Base-by-base conservation (phyloP, 1,140 invertebrate genomes). In the Cyrtorhinus lividipennis region DNA sequence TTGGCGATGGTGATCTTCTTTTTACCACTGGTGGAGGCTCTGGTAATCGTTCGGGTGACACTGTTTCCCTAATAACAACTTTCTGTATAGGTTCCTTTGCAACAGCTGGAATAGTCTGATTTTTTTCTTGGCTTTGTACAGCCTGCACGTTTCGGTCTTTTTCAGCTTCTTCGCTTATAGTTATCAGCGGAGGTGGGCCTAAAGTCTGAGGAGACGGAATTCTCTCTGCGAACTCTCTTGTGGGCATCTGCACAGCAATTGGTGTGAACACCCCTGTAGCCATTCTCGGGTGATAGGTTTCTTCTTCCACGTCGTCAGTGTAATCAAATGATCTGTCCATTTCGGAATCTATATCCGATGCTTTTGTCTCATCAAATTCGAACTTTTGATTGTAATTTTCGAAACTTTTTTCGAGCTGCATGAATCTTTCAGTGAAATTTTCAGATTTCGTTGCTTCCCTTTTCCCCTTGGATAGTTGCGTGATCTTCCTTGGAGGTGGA, bases 221-320 rank as follows among this genome's bases (percentile, higher is more conserved):
- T 22, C 10, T 53, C 20, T 53, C 48, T 12, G 48, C 48, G 18
- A 53, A 53, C 20, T 53, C 48, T 20, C 48, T 12, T 5, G 48
- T 15, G 5, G 48, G 48, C 12, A 53, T 5, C 46, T 57, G 20
- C 26, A 46, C 59, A 20, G 15, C 22, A 12, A 48, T 30, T 26
- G 48, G 24, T 8, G 46, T 61, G 30, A 59, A 20, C 48, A 13
- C 62, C 56, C 26, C 38, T 59, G 65, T 65, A 62, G 25, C 59
- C n/a, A 59, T 66, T 61, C 68, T 65, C 13, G 67, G 67, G 62
- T 68, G 68, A 61, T 68, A 69, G 1, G 67, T 68, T 20, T 68
- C 66, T 62, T 68, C 68, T 60, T 71, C 68, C 12, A 62, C 18
- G 12, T 22, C 20, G 10, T 63, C 61, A n/a, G 58, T 25, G 25